Base-by-base conservation (phyloP, 2,113 vertebrate genomes). In the Pleuronectes platessa region DNA sequence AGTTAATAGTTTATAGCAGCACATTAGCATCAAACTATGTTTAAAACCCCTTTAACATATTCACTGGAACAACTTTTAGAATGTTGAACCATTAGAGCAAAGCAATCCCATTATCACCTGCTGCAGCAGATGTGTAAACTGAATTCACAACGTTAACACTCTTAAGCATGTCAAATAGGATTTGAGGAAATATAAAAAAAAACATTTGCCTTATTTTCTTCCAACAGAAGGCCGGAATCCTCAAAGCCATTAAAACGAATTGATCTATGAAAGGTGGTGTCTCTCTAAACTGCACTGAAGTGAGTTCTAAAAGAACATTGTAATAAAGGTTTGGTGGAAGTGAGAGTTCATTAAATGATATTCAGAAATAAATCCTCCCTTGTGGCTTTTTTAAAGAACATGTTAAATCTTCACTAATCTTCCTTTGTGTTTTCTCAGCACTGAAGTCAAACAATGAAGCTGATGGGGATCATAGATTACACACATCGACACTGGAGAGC, bases 401-500 rank as follows among this genome's bases (percentile, higher is more conserved):
- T 24, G 9, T 53, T 53, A n/a, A 24, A 53, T 72, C 67, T 72
- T 69, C 47, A 67, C 67, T 21, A 56, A 21, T 58, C 0, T 65
- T 63, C 20, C 18, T 20, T 4, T 14, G 2, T 17, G 21, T 27
- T 59, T 60, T 78, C 64, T 23, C 15, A 61, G 37, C 15, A 20
- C 20, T 51, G 9, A 58, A n/a, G 68, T 56, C 10, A 23, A 18
- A 79, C 21, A 69, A 26, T 76, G 61, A 83, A 78, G 2, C 61
- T 68, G 54, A 67, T 26, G 54, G 2, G 9, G 73, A 71, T 85
- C 61, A 49, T 13, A 54, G 24, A 64, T 66, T 26, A 49, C 2
- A 49, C 2, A 40, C 54, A 18, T 51, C 47, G 31, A 31, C 31
- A 47, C 49, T 35, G 55, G 21, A 6, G 59, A 26, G 27, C 62